phyloP scores from a whole-genome alignment of 1,140 invertebrate species.

The Teleopsis dalmanni region DNA sequence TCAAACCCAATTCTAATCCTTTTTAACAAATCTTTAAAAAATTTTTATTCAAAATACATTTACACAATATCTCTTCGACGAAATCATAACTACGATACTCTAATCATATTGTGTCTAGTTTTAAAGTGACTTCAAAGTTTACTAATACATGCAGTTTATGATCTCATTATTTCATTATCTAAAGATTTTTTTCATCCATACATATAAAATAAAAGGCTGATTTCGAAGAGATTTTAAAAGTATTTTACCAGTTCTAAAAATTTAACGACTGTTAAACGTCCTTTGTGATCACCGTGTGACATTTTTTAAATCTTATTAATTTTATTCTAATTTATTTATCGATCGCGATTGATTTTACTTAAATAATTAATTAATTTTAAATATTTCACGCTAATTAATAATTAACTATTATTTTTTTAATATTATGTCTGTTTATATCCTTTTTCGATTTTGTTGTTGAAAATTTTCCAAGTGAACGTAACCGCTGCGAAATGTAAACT shows the following conservation, averaged over 20 bases:
- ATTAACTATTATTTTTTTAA: background rate
- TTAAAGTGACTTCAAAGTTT: too few relatives aligned
- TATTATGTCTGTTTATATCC: background rate
- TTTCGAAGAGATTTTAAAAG: background rate
- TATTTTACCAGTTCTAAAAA: slow-evolving; percentile 39
- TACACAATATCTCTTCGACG: too few relatives aligned
- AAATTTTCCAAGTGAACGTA: slow-evolving; percentile 1
- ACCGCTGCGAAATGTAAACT: slow-evolving; percentile 5
- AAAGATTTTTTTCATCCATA: too few relatives aligned
- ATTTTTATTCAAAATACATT: too few relatives aligned
- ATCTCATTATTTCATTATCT: too few relatives aligned
- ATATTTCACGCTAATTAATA: background rate
- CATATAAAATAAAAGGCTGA: background rate
- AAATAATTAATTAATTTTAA: background rate
- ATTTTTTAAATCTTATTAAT: slow-evolving; percentile 17
- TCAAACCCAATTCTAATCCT: too few relatives aligned
- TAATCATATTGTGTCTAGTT: too few relatives aligned
- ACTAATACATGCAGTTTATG: too few relatives aligned
- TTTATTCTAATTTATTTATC: background rate
- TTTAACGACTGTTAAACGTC: slow-evolving; percentile 36
- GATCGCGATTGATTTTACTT: background rate
- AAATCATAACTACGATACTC: too few relatives aligned
- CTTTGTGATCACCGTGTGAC: slow-evolving; percentile 38
- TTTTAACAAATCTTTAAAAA: too few relatives aligned
- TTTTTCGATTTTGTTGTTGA: background rate